Evolutionary conservation across 2,888 invertebrate genomes (phyloP), one percentile per base, ranked within the genome.

Genomic region (Dasypolia templi): DNA sequence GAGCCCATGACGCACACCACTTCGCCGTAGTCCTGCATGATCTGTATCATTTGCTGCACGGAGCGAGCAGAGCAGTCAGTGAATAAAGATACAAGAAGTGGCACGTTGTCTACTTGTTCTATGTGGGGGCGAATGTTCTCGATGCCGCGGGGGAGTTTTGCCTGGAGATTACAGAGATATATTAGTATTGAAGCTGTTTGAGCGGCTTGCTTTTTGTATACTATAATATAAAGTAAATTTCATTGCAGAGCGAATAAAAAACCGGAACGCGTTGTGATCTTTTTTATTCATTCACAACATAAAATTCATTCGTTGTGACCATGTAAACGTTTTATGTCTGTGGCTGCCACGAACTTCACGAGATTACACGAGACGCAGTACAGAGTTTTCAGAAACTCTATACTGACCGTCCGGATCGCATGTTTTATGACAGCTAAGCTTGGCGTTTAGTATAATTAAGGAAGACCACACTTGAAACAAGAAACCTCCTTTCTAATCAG

Each of bases 111-210:
- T 69, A 99, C 99, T 85, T 98, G 97, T 91, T 99, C 98, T 85
- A 99, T 97, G 94, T 99, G 99, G 0, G 99, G 99, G 0, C 99
- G 97, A 87, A 99, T 99, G 93, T 99, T 99, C 90, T 99, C 99
- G 86, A 99, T 99, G 65, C 99, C 99, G 70, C 99, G 97, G 0
- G 99, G 99, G 62, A 99, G 96, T 93, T 99, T 99, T 0, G 99
- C 99, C 98, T 98, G 90, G 17, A 39, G 6, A 49, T 62, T 22
- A 11, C 3, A 69, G 14, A 68, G 3, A 14, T n/a, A 19, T 39
- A 12, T 51, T n/a, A 29, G 17, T 42, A 29, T n/a, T n/a, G 14
- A 39, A 44, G 14, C 44, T 14, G 14, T 44, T 44, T 44, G 14
- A 14, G 14, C 44, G 14, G 44, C 9, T 39, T 39, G 39, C 39